These are phyloP conservation scores for Serranus cabrilla DNA, from an alignment of 2,797 vertebrate genomes.

Conservation along the genomic window DNA sequence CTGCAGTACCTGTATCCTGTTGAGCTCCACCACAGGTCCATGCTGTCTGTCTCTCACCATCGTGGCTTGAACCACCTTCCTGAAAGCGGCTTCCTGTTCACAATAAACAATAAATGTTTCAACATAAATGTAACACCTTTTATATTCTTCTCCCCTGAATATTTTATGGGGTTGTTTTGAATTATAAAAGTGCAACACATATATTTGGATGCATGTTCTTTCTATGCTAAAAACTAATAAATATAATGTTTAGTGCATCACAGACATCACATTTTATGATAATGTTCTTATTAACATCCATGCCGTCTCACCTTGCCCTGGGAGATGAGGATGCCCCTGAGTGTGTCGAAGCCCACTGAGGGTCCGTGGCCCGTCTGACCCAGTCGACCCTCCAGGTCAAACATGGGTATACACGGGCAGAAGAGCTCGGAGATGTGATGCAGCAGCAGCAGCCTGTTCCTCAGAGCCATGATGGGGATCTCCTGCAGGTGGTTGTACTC, in stretches of 20 bases:
- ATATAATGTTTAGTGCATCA: too few relatives aligned
- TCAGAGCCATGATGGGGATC: slow-evolving; percentile 92
- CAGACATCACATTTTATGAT: too few relatives aligned
- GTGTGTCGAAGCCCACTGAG: slow-evolving; percentile 93
- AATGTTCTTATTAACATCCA: too few relatives aligned
- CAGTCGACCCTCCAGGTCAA: slow-evolving; percentile 95
- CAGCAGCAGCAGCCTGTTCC: slow-evolving; percentile 95
- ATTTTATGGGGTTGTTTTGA: too few relatives aligned
- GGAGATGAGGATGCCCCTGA: slow-evolving; percentile 97
- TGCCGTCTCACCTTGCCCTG: slow-evolving; percentile 93
- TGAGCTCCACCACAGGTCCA: slow-evolving; percentile 97
- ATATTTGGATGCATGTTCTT: too few relatives aligned
- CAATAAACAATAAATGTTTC: too few relatives aligned
- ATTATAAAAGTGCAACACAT: too few relatives aligned
- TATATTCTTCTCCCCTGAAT: too few relatives aligned
- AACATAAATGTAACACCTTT: too few relatives aligned
- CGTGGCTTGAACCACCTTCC: slow-evolving; percentile 98
- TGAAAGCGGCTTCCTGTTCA: slow-evolving; percentile 96
- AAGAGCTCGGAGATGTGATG: slow-evolving; percentile 99
- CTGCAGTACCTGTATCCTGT: slow-evolving; percentile 94
- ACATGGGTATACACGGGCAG: slow-evolving; percentile 99
- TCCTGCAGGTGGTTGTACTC: slow-evolving; percentile 99
- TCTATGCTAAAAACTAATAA: too few relatives aligned
- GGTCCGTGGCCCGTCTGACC: slow-evolving; percentile 94
- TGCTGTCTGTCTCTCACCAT: slow-evolving; percentile 99